Conservation (phyloP, 2,888 invertebrate genomes). For the Amblyjoppa proteus region DNA sequence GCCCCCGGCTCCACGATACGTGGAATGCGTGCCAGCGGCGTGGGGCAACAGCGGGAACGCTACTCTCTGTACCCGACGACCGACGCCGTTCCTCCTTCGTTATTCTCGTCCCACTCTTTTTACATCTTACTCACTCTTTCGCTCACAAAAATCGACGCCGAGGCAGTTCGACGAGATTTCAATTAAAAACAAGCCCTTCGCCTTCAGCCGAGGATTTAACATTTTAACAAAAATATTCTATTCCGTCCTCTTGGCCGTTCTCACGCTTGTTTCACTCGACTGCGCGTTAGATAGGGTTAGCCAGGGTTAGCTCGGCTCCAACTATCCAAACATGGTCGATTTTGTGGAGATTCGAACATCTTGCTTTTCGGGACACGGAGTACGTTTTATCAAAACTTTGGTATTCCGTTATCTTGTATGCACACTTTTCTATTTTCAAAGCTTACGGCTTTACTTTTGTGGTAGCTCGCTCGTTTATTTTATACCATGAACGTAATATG, state of each 20-base stretch:
- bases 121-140: slow-evolving; percentile 28
- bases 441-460: too few species aligned
- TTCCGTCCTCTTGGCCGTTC: slow-evolving; percentile 48
- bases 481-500: too few species aligned
- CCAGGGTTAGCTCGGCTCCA: too few species aligned
- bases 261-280: slow-evolving; percentile 38
- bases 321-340: too few species aligned
- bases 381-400: too few species aligned
- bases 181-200: slow-evolving; percentile 56
- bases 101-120: slow-evolving; percentile 45
- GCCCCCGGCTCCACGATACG: slow-evolving; percentile 56
- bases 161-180: slow-evolving; percentile 63
- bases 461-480: too few species aligned
- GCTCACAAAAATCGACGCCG: background rate
- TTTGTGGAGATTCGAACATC: too few species aligned
- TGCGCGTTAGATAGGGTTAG: too few species aligned
- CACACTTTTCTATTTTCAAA: too few species aligned
- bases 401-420: too few species aligned
- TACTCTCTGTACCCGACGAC: slow-evolving; percentile 27
- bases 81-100: slow-evolving; percentile 38
- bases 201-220: slow-evolving; percentile 16
- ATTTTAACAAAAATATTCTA: slow-evolving; percentile 26
- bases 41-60: slow-evolving; percentile 41
- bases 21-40: slow-evolving; percentile 70
- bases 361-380: background rate